phyloP scores from a whole-genome alignment of 2,888 invertebrate genomes.

The Acrobasis repandana region DNA sequence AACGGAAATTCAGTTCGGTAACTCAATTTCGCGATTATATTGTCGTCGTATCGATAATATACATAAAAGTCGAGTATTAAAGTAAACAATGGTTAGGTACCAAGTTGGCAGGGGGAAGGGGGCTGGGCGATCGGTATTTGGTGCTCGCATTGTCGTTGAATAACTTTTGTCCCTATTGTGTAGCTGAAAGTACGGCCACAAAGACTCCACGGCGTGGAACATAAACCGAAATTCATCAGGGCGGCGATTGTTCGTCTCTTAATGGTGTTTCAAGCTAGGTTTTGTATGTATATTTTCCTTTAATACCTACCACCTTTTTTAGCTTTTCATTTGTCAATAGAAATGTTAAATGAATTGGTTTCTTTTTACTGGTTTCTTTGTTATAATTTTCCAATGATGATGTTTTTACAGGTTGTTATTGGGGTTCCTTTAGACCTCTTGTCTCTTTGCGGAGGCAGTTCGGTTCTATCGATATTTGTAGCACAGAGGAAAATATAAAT shows the following conservation, averaged over 20 bases:
- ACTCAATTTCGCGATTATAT: constrained; percentile 63
- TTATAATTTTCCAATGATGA: constrained; percentile 1
- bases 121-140: constrained; percentile 80
- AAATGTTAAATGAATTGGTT: constrained; percentile 20
- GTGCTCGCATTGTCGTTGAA: constrained; percentile 83
- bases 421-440: background rate
- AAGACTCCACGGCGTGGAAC: constrained; percentile 77
- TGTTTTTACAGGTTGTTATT: background rate
- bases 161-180: constrained; percentile 84
- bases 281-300: constrained; percentile 37
- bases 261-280: constrained; percentile 66
- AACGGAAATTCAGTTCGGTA: constrained; percentile 39
- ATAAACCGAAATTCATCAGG: constrained; percentile 82
- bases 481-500: background rate
- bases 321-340: constrained; percentile 22
- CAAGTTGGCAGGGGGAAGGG: constrained; percentile 55
- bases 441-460: background rate
- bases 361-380: constrained; percentile 10
- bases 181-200: constrained; percentile 80
- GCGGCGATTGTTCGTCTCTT: constrained; percentile 76
- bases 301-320: constrained; percentile 36
- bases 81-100: constrained; percentile 78
- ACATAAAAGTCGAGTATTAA: constrained; percentile 79
- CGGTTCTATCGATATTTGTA: background rate
- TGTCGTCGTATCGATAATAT: constrained; percentile 65